Evolutionary conservation across 2,888 invertebrate species (phyloP).

Genomic region (Xanthostigma xanthostigma): DNA sequence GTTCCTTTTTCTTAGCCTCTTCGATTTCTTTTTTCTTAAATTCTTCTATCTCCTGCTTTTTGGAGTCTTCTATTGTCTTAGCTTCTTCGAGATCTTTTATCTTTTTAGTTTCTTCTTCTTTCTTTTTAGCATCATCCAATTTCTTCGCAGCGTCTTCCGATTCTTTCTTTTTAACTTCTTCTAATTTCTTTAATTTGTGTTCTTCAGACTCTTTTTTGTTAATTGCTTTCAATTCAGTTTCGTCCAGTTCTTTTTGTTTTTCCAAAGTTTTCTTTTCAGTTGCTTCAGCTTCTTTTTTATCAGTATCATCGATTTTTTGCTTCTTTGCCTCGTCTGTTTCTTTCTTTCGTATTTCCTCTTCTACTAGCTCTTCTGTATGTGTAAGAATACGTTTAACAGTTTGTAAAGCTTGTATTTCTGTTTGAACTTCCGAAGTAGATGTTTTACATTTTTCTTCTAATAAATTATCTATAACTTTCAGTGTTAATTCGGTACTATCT

Average conservation of each 20-base stretch:
- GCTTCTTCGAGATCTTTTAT: slow-evolving; percentile 7
- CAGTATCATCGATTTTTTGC: background rate
- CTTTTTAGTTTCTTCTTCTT: slow-evolving; percentile 6
- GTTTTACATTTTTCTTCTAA: too few species aligned
- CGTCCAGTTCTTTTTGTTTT: slow-evolving; percentile 8
- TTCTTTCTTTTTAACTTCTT: slow-evolving; percentile 10
- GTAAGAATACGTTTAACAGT: too few species aligned
- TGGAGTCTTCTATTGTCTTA: slow-evolving; percentile 11
- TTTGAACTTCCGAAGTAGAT: too few species aligned
- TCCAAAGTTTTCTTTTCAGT: slow-evolving; percentile 5
- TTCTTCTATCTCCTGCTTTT: slow-evolving; percentile 11
- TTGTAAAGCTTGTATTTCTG: too few species aligned
- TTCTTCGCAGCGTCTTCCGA: slow-evolving; percentile 11
- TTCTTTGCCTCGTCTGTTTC: slow-evolving; percentile 6
- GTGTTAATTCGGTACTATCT: too few species aligned
- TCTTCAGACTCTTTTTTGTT: slow-evolving; percentile 11
- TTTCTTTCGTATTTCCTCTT: slow-evolving; percentile 7
- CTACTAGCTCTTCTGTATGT: slow-evolving; percentile 5
- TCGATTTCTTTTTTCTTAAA: slow-evolving; percentile 15
- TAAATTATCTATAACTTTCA: too few species aligned
- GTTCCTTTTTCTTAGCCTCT: slow-evolving; percentile 19
- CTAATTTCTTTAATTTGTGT: slow-evolving; percentile 9
- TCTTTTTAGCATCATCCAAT: slow-evolving; percentile 7
- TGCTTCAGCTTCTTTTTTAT: slow-evolving; percentile 9
- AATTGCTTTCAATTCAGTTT: slow-evolving; percentile 8